A percentile compares a stretch with the other conserved stretches of the same genome.
Conservation (phyloP, 2,797 vertebrate genomes). For the Prionace glauca region DNA sequence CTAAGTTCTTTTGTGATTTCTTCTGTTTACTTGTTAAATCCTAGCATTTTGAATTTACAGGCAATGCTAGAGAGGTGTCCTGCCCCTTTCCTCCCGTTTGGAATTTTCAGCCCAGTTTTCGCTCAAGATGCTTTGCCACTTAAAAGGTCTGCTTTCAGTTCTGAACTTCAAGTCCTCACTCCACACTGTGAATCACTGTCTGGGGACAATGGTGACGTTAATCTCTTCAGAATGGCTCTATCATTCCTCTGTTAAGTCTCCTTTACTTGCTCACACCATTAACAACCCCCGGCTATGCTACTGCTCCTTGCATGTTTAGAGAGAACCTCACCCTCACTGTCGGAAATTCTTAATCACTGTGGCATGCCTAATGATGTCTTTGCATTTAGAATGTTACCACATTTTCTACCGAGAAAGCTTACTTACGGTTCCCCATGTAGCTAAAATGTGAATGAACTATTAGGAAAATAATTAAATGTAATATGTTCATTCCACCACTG, state of each 20-base stretch:
- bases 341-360: constrained; percentile 16
- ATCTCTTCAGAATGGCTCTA: constrained; percentile 34
- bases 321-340: background rate
- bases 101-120: constrained; percentile 36
- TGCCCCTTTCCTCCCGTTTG: constrained; percentile 35
- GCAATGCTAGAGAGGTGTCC: constrained; percentile 28
- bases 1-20: background rate
- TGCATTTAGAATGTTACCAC: constrained; percentile 11
- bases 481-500: constrained; percentile 15
- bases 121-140: constrained; percentile 37
- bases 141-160: constrained; percentile 38
- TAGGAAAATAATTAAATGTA: background rate
- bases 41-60: constrained; percentile 38
- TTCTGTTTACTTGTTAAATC: constrained; percentile 28
- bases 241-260: constrained; percentile 19
- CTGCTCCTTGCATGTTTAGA: constrained; percentile 34
- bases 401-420: background rate
- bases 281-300: constrained; percentile 17
- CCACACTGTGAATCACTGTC: constrained; percentile 31
- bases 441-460: constrained; percentile 27
- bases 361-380: constrained; percentile 23
- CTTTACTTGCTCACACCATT: constrained; percentile 24
- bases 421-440: background rate
- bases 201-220: constrained; percentile 37
- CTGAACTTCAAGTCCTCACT: constrained; percentile 26